Evolutionary conservation across 2,888 invertebrate species (phyloP).

Genomic region (Luffia ferchaultella): DNA sequence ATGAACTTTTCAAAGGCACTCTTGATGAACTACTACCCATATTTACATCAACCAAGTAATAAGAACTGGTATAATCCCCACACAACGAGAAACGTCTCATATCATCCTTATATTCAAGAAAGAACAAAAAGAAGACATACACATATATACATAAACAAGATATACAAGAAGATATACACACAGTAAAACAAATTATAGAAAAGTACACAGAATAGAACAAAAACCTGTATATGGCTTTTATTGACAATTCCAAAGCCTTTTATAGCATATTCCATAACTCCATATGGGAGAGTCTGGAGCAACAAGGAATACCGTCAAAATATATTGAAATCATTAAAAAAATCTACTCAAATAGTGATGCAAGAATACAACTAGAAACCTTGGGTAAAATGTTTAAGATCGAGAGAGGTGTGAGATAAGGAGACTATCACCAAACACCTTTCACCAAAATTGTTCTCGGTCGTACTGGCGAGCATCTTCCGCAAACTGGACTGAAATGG

Average conservation of each 20-base stretch:
- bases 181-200: not conserved
- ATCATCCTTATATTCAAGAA: not conserved
- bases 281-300: not conserved
- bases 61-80: not conserved
- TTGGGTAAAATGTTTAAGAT: not conserved
- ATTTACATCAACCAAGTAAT: not conserved
- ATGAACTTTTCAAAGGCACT: too few species aligned
- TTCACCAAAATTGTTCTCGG: constrained; percentile 3
- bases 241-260: not conserved
- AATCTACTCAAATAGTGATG: not conserved
- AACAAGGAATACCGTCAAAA: not conserved
- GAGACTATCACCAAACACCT: not conserved
- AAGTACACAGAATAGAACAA: not conserved
- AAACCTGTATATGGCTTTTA: not conserved
- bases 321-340: not conserved
- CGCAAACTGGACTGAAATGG: not conserved
- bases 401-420: not conserved
- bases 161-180: not conserved
- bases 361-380: not conserved
- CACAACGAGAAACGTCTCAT: not conserved
- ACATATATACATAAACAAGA: too few species aligned
- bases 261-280: not conserved
- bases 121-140: not conserved
- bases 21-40: not conserved
- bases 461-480: constrained; percentile 3